phyloP scores from a whole-genome alignment of 2,797 vertebrate genomes.

The Acestrorhynchus altus region DNA sequence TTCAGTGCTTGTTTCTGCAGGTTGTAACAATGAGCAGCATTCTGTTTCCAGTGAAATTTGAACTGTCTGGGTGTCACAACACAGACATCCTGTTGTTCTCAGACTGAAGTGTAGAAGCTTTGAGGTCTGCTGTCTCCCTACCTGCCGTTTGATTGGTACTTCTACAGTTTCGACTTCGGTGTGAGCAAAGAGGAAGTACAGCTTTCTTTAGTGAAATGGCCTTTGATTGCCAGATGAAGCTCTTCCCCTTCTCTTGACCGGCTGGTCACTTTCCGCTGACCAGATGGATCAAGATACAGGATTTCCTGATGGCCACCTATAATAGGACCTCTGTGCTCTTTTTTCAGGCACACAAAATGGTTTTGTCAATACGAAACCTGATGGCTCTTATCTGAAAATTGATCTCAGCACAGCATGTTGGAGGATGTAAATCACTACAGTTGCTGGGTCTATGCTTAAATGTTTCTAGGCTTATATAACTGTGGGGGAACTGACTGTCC shows the following conservation, averaged over 20 bases:
- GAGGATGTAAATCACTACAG: neutral
- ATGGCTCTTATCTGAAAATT: slow-evolving; percentile 23
- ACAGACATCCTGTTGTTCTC: slow-evolving; percentile 42
- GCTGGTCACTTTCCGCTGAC: slow-evolving; percentile 11
- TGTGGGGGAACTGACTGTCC: too few relatives aligned
- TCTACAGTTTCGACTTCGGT: neutral
- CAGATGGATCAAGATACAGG: neutral
- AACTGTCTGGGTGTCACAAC: neutral
- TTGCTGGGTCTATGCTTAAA: neutral
- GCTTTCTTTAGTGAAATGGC: neutral
- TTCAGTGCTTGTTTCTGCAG: neutral
- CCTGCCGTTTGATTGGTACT: slow-evolving; percentile 5
- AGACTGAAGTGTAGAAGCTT: neutral
- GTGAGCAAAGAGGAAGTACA: neutral
- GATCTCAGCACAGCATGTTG: slow-evolving; percentile 18
- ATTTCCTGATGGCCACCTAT: slow-evolving; percentile 6
- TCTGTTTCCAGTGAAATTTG: neutral
- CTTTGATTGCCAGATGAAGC: neutral
- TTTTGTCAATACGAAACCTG: slow-evolving; percentile 16
- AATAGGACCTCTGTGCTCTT: neutral
- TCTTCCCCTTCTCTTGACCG: neutral
- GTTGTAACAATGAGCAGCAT: neutral
- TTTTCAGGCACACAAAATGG: slow-evolving; percentile 22
- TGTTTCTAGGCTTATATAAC: too few relatives aligned
- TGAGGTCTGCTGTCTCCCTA: neutral